These are phyloP conservation scores for Lycocorax pyrrhopterus DNA, from an alignment of 2,113 vertebrate genomes.

Conservation along the genomic window DNA sequence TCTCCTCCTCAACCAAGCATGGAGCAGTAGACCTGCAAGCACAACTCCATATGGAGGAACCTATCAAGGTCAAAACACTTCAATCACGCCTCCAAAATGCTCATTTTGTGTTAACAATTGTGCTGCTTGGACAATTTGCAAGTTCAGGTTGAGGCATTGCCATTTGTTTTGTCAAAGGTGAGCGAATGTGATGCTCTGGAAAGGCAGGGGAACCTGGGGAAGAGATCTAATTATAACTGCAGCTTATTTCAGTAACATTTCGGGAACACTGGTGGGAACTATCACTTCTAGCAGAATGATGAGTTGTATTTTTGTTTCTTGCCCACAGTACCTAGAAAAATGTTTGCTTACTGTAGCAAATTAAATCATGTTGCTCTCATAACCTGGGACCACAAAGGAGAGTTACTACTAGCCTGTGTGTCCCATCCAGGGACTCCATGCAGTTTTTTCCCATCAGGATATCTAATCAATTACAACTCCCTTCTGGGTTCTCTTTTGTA, in stretches of 20 bases:
- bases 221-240: not conserved
- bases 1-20: not conserved
- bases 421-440: not conserved
- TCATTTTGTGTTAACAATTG: not conserved
- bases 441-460: not conserved
- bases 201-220: not conserved
- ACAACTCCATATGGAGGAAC: conserved; percentile 30
- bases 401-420: not conserved
- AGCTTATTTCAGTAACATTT: not conserved
- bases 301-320: not conserved
- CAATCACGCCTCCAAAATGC: not conserved
- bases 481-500: not conserved
- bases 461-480: not conserved
- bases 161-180: not conserved
- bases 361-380: not conserved
- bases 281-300: not conserved
- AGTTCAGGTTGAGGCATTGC: not conserved
- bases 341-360: not conserved
- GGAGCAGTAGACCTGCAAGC: not conserved
- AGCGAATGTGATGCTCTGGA: not conserved
- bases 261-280: not conserved
- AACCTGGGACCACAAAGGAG: not conserved
- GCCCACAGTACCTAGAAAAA: not conserved
- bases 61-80: conserved; percentile 31
- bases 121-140: not conserved